phyloP scores from a whole-genome alignment of 2,888 invertebrate species.

The Gerosis bhagava region DNA sequence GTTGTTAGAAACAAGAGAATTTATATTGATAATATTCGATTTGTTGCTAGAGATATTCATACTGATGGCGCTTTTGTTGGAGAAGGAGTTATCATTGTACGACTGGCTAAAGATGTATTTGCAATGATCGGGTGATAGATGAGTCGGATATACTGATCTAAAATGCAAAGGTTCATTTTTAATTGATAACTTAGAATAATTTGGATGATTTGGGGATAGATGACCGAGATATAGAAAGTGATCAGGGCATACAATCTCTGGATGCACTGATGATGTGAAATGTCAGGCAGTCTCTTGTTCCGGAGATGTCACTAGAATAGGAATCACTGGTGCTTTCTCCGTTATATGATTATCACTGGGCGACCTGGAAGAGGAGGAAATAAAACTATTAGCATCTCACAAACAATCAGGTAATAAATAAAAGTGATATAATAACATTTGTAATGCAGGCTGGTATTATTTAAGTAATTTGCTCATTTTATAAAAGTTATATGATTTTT shows the following conservation, averaged over 20 bases:
- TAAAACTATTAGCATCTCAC: no score
- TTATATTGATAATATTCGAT: no score
- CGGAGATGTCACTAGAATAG: constrained; percentile 70
- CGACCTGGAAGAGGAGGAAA: constrained; percentile 49
- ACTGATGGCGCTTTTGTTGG: no score
- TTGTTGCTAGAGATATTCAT: no score
- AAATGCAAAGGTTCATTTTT: constrained; percentile 9
- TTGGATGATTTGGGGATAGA: constrained; percentile 6
- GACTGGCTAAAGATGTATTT: constrained; percentile 1
- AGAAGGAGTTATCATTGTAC: not conserved
- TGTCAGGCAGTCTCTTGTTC: constrained; percentile 65
- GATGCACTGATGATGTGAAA: constrained; percentile 10
- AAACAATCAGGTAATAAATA: no score
- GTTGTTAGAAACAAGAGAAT: constrained; percentile 1
- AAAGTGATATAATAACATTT: no score
- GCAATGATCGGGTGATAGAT: constrained; percentile 17
- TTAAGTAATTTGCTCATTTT: no score
- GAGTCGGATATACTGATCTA: constrained; percentile 7
- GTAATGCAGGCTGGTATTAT: no score
- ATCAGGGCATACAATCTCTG: constrained; percentile 2
- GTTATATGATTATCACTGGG: constrained; percentile 58
- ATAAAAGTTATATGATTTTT: no score
- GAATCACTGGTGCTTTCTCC: constrained; percentile 55
- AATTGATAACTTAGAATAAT: not conserved
- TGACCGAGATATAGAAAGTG: not conserved